Conservation (phyloP, 2,888 invertebrate genomes). For the Nemotelus pantherinus region DNA sequence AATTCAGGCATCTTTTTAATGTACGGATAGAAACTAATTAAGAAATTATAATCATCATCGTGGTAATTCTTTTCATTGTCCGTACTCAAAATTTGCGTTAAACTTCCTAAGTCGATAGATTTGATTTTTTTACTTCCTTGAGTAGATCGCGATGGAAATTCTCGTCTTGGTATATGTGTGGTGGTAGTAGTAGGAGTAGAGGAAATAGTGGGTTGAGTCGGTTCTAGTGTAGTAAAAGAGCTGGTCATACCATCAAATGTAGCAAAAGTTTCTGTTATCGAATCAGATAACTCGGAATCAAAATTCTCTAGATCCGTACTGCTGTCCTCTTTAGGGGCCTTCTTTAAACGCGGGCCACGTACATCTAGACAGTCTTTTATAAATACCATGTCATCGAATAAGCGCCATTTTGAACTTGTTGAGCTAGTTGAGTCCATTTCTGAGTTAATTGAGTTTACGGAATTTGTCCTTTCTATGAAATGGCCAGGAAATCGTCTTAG, state of each 20-base stretch:
- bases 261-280: slow-evolving; percentile 26
- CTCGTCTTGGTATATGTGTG: slow-evolving; percentile 4
- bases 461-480: slow-evolving; percentile 9
- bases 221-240: background rate
- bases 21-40: slow-evolving; percentile 39
- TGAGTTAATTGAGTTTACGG: slow-evolving; percentile 27
- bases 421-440: slow-evolving; percentile 30
- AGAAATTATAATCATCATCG: slow-evolving; percentile 41
- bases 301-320: slow-evolving; percentile 20
- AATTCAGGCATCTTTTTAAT: slow-evolving; percentile 38
- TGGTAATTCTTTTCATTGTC: slow-evolving; percentile 25
- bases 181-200: background rate
- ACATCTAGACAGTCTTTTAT: slow-evolving; percentile 32
- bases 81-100: slow-evolving; percentile 25
- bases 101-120: slow-evolving; percentile 29
- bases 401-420: slow-evolving; percentile 34
- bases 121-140: slow-evolving; percentile 23
- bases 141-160: slow-evolving; percentile 1
- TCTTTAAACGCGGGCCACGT: background rate
- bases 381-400: slow-evolving; percentile 33
- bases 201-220: too few species aligned
- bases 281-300: slow-evolving; percentile 26
- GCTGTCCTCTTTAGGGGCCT: slow-evolving; percentile 3
- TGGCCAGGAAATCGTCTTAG: background rate
- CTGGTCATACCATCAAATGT: slow-evolving; percentile 23